Percentiles rank a stretch among this genome's conserved stretches.
These are phyloP conservation scores for Thermophis baileyi DNA, from an alignment of 2,113 vertebrate species.

Conservation along the genomic window DNA sequence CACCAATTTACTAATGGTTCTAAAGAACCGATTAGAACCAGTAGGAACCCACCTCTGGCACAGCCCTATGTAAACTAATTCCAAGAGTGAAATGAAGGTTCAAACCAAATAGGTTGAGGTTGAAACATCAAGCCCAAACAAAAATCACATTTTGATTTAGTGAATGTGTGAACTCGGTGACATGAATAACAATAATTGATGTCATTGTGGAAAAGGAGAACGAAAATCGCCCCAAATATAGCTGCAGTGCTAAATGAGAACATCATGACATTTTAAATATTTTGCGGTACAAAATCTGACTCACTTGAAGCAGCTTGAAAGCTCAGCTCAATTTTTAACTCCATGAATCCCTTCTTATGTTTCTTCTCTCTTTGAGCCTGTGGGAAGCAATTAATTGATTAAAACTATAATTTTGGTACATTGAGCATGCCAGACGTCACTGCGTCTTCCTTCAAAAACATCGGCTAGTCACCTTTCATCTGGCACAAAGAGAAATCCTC, in stretches of 20 bases:
- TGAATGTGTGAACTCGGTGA: neutral
- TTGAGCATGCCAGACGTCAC: neutral
- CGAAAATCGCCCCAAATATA: neutral
- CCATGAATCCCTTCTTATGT: neutral
- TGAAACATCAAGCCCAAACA: neutral
- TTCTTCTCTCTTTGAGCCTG: neutral
- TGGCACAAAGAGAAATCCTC: neutral
- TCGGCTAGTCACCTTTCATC: constrained; percentile 7
- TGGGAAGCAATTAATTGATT: constrained; percentile 27
- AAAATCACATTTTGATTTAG: neutral
- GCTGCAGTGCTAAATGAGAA: neutral
- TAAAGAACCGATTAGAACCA: no score
- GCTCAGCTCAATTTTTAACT: neutral
- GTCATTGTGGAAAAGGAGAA: neutral
- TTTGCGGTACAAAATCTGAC: neutral
- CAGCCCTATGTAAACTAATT: neutral
- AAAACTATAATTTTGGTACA: neutral
- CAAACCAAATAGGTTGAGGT: neutral
- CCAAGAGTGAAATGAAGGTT: neutral
- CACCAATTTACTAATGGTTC: no score
- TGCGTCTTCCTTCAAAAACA: constrained; percentile 11
- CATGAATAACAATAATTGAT: neutral
- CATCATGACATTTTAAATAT: neutral
- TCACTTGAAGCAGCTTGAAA: neutral
- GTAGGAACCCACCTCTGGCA: no score